A percentile compares a stretch with the other conserved stretches of the same genome.
Evolutionary conservation across 2,888 invertebrate species (phyloP).

Genomic region (Drosophila diplacantha): DNA sequence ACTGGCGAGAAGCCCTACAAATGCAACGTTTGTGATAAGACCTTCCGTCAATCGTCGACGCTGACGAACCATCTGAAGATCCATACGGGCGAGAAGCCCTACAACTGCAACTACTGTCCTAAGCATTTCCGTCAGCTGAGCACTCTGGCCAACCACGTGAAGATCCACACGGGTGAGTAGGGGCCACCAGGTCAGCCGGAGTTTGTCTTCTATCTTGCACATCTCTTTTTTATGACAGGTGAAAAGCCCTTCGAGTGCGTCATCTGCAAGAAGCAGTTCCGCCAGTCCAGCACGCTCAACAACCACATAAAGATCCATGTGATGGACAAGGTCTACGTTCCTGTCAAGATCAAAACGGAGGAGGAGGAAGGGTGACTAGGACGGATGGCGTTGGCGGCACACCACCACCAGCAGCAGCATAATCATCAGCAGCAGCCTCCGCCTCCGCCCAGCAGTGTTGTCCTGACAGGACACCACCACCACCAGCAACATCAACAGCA

Average conservation of each 20-base stretch:
- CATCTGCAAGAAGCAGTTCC: constrained; percentile 78
- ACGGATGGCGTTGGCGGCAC: constrained; percentile 76
- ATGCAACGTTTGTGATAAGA: constrained; percentile 78
- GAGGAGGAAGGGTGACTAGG: constrained; percentile 78
- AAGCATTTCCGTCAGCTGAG: constrained; percentile 78
- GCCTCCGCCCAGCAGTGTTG: constrained; percentile 25
- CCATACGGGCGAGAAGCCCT: constrained; percentile 78
- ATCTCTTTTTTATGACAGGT: constrained; percentile 57
- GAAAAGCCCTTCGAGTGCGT: constrained; percentile 78
- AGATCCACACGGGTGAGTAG: constrained; percentile 77
- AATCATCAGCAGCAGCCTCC: constrained; percentile 48
- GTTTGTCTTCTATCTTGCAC: background rate
- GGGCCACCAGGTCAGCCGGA: background rate
- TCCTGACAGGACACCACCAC: constrained; percentile 71
- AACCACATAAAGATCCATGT: constrained; percentile 79
- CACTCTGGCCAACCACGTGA: constrained; percentile 78
- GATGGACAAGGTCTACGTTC: constrained; percentile 78
- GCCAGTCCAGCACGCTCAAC: constrained; percentile 78
- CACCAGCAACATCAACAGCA: constrained; percentile 49
- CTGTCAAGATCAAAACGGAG: constrained; percentile 78
- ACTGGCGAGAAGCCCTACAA: constrained; percentile 78
- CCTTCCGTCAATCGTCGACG: constrained; percentile 78
- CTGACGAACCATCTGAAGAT: constrained; percentile 78
- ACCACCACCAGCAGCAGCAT: constrained; percentile 67
- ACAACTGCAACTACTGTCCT: constrained; percentile 77